Percentiles rank a stretch among this genome's conserved stretches.
These are phyloP conservation scores for Formica exsecta DNA, from an alignment of 1,140 invertebrate genomes.

Conservation along the genomic window DNA sequence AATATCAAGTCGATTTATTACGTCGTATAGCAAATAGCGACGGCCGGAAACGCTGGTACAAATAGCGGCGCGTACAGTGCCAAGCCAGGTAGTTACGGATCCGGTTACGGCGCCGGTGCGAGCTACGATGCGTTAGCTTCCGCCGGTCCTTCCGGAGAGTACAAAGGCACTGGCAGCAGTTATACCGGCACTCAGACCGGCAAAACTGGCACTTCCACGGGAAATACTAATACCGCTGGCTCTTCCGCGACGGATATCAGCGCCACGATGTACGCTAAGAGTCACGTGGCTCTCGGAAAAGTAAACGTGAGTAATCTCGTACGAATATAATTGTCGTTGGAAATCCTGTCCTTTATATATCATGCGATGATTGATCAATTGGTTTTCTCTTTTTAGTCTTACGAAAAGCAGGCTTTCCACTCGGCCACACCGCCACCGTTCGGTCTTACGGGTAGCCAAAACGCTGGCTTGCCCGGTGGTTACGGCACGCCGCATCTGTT, in stretches of 20 bases:
- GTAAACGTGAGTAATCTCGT: constrained; percentile 89
- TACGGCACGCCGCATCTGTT: constrained; percentile 90
- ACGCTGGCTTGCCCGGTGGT: constrained; percentile 90
- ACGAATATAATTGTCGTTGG: not conserved
- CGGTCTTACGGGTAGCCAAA: constrained; percentile 91
- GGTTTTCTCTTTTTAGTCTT: constrained; percentile 88
- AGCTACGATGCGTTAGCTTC: constrained; percentile 90
- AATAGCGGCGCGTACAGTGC: constrained; percentile 89
- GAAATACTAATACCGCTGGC: constrained; percentile 87
- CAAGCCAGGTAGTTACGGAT: constrained; percentile 89
- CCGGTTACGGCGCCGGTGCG: constrained; percentile 88
- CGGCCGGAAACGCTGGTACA: constrained; percentile 88
- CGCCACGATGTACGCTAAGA: constrained; percentile 91
- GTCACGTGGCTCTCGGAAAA: constrained; percentile 91
- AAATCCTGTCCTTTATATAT: not conserved
- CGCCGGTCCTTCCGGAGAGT: constrained; percentile 85
- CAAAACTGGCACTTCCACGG: constrained; percentile 83
- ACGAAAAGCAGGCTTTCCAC: constrained; percentile 94
- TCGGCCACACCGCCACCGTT: constrained; percentile 94
- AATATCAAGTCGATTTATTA: constrained; percentile 49
- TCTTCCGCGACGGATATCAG: constrained; percentile 89
- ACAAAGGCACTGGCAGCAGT: constrained; percentile 82
- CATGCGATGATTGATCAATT: not conserved
- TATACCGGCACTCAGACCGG: constrained; percentile 86
- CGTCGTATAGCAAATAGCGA: constrained; percentile 88